Base-by-base conservation (phyloP, 2,888 invertebrate genomes). In the Maniola hyperantus region DNA sequence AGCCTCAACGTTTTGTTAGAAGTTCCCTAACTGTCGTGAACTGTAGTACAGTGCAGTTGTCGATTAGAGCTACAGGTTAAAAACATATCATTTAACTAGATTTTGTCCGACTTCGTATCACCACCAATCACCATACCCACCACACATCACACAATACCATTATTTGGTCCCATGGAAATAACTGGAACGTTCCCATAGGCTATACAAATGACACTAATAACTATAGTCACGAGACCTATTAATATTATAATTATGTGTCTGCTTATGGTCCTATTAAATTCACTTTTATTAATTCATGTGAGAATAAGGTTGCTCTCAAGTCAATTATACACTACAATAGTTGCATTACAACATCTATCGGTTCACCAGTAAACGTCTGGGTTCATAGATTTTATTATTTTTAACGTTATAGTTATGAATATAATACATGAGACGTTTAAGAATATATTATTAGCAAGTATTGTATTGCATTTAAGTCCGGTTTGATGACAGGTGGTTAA, bases 261-360 rank as follows among this genome's bases (percentile, higher is more conserved):
- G 57, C 42, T 13, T 20, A 20, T 42, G 20, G 39, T 55, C 39
- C 20, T 18, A 36, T 42, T 57, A 26, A 10, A 42, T 42, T 34
- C 33, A 59, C 15, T 46, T 34, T 15, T 15, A 59, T 48, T 26
- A 26, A 26, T 26, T 26, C 26, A 26, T 59, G 59, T 59, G 59
- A 15, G 59, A 59, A 59, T 59, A 46, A 48, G 59, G 59, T 59
- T 59, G 48, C 59, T 59, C 59, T 59, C 59, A 59, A 59, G 59
- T 59, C 59, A 48, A 46, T 59, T 34, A 48, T 10, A 15, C 5
- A 5, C 11, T 48, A 59, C 48, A 59, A 59, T 59, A 48, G 59
- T 44, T 46, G 46, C 10, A 11, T 59, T 48, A 18, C 59, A 15
- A 59, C 44, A 59, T 33, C 34, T 18, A 59, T 48, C 15, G 48